These are phyloP conservation scores for Monochamus saltuarius DNA, from an alignment of 1,140 invertebrate genomes.

Conservation along the genomic window DNA sequence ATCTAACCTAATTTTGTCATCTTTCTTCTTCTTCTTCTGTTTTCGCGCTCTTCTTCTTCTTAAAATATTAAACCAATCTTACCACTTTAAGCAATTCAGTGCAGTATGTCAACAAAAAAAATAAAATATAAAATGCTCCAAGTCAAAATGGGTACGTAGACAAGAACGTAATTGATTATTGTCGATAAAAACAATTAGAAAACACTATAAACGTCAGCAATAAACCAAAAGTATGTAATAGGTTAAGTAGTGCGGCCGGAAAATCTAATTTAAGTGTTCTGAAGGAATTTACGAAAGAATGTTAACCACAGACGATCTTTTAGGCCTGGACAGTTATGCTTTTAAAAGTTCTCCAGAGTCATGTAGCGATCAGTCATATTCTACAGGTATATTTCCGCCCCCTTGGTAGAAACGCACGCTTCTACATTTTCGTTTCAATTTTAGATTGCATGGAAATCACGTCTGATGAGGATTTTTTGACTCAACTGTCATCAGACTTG, in stretches of 20 bases:
- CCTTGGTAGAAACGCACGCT: background rate
- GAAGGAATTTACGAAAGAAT: background rate
- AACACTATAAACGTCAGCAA: too few relatives aligned
- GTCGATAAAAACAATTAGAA: too few relatives aligned
- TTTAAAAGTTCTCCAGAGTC: slow-evolving; percentile 45
- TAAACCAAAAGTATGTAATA: too few relatives aligned
- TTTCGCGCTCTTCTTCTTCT: too few relatives aligned
- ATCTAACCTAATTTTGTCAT: too few relatives aligned
- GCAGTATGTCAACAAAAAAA: background rate
- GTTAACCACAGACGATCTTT: slow-evolving; percentile 19
- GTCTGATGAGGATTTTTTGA: slow-evolving; percentile 47
- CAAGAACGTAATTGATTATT: too few relatives aligned
- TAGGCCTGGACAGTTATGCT: slow-evolving; percentile 31
- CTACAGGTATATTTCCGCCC: slow-evolving; percentile 31
- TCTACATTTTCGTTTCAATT: slow-evolving; percentile 6
- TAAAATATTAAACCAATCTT: too few relatives aligned
- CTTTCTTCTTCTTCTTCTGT: too few relatives aligned
- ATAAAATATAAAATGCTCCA: background rate
- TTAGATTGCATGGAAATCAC: slow-evolving; percentile 37
- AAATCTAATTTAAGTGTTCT: too few relatives aligned
- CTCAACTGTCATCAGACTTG: slow-evolving; percentile 43
- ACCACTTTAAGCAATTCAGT: too few relatives aligned
- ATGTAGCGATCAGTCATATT: slow-evolving; percentile 35
- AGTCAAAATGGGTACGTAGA: too few relatives aligned
- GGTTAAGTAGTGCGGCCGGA: too few relatives aligned